phyloP scores from a whole-genome alignment of 2,113 vertebrate genomes.

The Atlantisia rogersi region DNA sequence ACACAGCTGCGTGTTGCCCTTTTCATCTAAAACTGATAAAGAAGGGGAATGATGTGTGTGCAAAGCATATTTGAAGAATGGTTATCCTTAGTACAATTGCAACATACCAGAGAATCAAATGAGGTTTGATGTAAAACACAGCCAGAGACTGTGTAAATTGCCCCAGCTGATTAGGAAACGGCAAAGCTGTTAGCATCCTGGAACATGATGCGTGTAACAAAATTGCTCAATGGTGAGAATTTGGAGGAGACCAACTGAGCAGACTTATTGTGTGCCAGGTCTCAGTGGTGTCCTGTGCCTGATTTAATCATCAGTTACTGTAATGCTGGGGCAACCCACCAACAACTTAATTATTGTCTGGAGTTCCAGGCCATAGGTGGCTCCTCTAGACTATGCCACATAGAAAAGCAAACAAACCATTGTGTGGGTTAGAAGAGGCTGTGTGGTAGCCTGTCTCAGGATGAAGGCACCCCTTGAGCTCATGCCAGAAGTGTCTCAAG shows the following conservation, averaged over 20 bases:
- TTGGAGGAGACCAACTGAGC: not conserved
- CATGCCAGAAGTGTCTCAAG: not conserved
- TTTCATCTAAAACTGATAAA: not conserved
- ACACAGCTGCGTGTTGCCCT: not conserved
- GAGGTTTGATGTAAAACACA: constrained; percentile 24
- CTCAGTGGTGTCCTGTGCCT: not conserved
- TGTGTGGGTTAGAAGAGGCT: accelerated
- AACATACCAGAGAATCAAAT: not conserved
- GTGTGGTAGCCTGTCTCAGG: not conserved
- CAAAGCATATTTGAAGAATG: not conserved
- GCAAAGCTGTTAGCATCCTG: not conserved
- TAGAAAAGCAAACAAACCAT: not conserved
- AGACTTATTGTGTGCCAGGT: not conserved
- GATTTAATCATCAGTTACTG: constrained; percentile 31
- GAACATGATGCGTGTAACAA: not conserved
- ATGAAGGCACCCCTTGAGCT: accelerated
- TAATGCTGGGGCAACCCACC: constrained; percentile 3
- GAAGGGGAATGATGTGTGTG: not conserved
- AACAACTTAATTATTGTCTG: constrained; percentile 9
- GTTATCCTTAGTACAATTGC: not conserved
- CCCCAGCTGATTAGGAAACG: constrained; percentile 27
- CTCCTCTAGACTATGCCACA: not conserved
- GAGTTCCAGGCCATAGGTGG: not conserved
- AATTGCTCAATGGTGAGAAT: not conserved
- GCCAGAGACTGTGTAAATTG: not conserved